Percentiles rank a stretch among this genome's conserved stretches.
These are phyloP conservation scores for Laothoe populi DNA, from an alignment of 2,888 invertebrate genomes.

Conservation along the genomic window DNA sequence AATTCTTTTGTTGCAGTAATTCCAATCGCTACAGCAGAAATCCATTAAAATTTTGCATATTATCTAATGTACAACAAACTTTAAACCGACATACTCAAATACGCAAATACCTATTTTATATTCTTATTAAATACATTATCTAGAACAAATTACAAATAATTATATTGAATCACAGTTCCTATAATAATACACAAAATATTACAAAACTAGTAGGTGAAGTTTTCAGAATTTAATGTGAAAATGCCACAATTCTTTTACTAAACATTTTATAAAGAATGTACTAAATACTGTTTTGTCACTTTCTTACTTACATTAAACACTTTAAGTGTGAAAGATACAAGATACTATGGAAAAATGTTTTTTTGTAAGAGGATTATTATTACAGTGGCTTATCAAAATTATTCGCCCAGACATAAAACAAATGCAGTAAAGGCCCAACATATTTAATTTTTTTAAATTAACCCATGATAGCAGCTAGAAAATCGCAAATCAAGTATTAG, in stretches of 20 bases:
- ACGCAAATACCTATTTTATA: not conserved
- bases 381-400: no score
- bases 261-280: not conserved
- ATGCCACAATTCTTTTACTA: not conserved
- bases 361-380: not conserved
- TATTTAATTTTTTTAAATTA: not conserved
- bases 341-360: not conserved
- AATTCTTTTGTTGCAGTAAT: not conserved
- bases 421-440: slow-evolving; percentile 4
- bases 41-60: not conserved
- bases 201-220: slow-evolving; percentile 10
- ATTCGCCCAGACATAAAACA: slow-evolving; percentile 7
- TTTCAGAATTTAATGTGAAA: not conserved
- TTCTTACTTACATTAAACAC: not conserved
- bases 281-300: not conserved
- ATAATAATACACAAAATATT: slow-evolving; percentile 3
- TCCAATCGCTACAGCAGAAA: not conserved
- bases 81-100: not conserved
- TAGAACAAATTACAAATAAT: slow-evolving; percentile 1
- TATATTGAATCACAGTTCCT: slow-evolving; percentile 15
- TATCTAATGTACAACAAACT: not conserved
- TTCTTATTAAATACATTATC: not conserved
- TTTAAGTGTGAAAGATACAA: not conserved
- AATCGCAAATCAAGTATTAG: not conserved
- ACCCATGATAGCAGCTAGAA: not conserved